These are phyloP conservation scores for Drosophila guanche DNA, from an alignment of 1,140 invertebrate species.

Conservation along the genomic window DNA sequence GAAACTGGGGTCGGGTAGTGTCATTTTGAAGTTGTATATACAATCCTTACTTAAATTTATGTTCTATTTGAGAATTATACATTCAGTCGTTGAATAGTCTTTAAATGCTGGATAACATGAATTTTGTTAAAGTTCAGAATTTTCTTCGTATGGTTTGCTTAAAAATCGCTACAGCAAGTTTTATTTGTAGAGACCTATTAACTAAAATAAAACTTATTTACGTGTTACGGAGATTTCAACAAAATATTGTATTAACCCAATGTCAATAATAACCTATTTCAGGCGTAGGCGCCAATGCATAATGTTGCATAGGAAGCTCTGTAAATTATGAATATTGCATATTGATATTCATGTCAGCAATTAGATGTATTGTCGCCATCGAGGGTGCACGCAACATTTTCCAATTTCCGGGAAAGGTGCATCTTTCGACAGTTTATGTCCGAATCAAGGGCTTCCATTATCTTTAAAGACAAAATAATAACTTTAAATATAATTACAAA, in stretches of 20 bases:
- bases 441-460: slow-evolving; percentile 90
- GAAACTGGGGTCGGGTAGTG: too few relatives aligned
- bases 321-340: slow-evolving; percentile 5
- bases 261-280: not conserved
- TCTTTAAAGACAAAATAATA: slow-evolving; percentile 84
- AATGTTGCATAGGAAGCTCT: slow-evolving; percentile 2
- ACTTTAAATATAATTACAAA: not conserved
- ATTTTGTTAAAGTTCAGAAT: too few relatives aligned
- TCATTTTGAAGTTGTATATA: not conserved
- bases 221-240: too few relatives aligned
- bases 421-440: slow-evolving; percentile 93
- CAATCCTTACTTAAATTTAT: too few relatives aligned
- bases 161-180: too few relatives aligned
- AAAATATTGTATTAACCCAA: too few relatives aligned
- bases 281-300: not conserved
- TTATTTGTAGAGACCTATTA: too few relatives aligned
- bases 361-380: slow-evolving; percentile 88
- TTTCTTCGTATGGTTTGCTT: too few relatives aligned
- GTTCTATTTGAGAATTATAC: too few relatives aligned
- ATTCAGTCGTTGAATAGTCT: too few relatives aligned
- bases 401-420: slow-evolving; percentile 94
- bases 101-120: too few relatives aligned
- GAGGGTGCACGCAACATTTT: slow-evolving; percentile 94
- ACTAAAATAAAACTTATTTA: too few relatives aligned
- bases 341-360: slow-evolving; percentile 72